Base-by-base conservation (phyloP, 2,113 vertebrate genomes). In the Apodemus speciosus region DNA sequence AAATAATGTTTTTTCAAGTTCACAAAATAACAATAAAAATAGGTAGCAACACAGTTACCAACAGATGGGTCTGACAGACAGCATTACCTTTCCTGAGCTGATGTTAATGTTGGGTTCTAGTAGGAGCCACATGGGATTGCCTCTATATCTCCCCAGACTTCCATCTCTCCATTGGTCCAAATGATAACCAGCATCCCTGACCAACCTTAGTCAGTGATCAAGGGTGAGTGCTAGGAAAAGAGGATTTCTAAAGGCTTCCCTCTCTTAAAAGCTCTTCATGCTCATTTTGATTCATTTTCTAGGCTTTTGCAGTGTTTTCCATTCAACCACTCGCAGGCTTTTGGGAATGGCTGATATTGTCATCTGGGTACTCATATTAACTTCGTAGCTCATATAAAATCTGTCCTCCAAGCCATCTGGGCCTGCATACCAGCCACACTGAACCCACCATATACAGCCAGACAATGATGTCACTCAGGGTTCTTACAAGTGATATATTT, bases 281-380 rank as follows among this genome's bases (percentile, higher is more conserved):
- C 72, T 93, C 93, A 85, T 88, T 85, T 96, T 72, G 40, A 93
- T 75, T 96, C 53, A 43, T 95, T 95, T 97, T 89, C 88, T 81
- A 87, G n/a, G 20, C 73, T 91, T 87, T 80, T 58, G 84, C 88
- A 43, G n/a, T 16, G 51, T 93, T 93, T 95, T 95, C 46, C 83
- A 80, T 91, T 94, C 38, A 80, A 11, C 91, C 92, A 95, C 71
- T 83, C 46, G 27, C 13, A 94, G 73, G 53, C n/a, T 87, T 93
- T 93, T 38, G 83, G 56, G 38, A 85, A 87, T 89, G 93, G 77
- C 3, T 87, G 71, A 76, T 91, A 89, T 30, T 68, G 18, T 94
- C 81, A 92, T 66, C 64, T 72, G n/a, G 14, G 79, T n/a, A 93
- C 95, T 89, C 51, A 46, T 60, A 89, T n/a, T 83, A 94, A 85